phyloP scores from a whole-genome alignment of 2,888 invertebrate genomes.

The Prosapia bicincta region DNA sequence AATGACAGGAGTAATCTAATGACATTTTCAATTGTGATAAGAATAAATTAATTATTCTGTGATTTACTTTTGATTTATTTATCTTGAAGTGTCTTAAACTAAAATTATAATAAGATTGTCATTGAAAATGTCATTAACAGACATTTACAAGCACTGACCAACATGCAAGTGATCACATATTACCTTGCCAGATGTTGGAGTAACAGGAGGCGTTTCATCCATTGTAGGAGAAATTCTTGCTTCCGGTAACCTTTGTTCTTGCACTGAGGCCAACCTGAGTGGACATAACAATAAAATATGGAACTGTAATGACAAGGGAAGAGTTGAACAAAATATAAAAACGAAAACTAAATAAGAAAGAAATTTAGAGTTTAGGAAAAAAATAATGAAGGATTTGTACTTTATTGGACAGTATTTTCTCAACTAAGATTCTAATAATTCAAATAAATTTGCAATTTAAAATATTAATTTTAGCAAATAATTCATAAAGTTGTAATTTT shows the following conservation, averaged over 20 bases:
- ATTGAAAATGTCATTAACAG: conserved; percentile 7
- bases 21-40: neutral
- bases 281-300: conserved; percentile 12
- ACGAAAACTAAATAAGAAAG: too few relatives aligned
- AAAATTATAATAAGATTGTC: neutral
- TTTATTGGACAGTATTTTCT: too few relatives aligned
- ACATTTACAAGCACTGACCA: conserved; percentile 1
- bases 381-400: too few relatives aligned
- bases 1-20: neutral
- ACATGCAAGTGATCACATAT: conserved; percentile 37
- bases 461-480: too few relatives aligned
- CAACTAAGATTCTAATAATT: too few relatives aligned
- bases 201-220: conserved; percentile 58
- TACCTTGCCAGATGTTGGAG: conserved; percentile 69
- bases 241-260: conserved; percentile 84
- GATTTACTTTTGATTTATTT: too few relatives aligned
- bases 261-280: conserved; percentile 87
- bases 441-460: too few relatives aligned
- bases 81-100: too few relatives aligned
- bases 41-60: too few relatives aligned
- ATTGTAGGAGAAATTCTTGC: conserved; percentile 61
- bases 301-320: neutral
- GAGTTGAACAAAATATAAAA: neutral
- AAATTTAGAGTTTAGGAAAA: too few relatives aligned
- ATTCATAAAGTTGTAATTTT: too few relatives aligned